Percentiles rank a stretch among this genome's conserved stretches.
Conservation (phyloP, 2,113 vertebrate species). For the Chelonoidis abingdonii region DNA sequence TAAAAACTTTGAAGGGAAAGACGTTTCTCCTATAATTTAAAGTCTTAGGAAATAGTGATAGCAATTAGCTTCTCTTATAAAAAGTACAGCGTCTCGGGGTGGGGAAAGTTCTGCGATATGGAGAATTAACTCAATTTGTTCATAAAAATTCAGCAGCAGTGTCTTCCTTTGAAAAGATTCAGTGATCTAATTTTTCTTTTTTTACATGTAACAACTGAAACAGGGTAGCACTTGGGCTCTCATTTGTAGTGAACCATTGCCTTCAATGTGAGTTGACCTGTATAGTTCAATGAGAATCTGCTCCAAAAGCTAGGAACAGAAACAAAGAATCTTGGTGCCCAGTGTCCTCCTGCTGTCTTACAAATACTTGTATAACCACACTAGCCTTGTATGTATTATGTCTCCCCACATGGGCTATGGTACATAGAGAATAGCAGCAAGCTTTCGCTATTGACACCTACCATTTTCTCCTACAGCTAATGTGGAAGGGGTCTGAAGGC, state of each 20-base stretch:
- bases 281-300: background rate
- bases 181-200: background rate
- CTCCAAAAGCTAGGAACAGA: background rate
- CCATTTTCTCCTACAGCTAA: background rate
- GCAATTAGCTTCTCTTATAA: background rate
- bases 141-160: background rate
- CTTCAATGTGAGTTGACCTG: background rate
- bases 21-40: constrained; percentile 26
- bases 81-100: background rate
- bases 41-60: constrained; percentile 5
- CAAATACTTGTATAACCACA: background rate
- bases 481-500: background rate
- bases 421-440: background rate
- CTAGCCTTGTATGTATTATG: background rate
- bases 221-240: background rate
- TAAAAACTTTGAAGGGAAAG: constrained; percentile 9
- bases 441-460: background rate
- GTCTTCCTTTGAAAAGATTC: background rate
- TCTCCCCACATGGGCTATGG: background rate
- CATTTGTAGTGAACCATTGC: background rate
- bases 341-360: background rate
- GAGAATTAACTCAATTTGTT: background rate
- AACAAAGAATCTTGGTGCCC: background rate
- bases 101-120: background rate
- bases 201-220: background rate